Percentiles rank a stretch among this genome's conserved stretches.
Evolutionary conservation across 2,888 invertebrate genomes (phyloP).

Genomic region (Drosophila austrosaltans): DNA sequence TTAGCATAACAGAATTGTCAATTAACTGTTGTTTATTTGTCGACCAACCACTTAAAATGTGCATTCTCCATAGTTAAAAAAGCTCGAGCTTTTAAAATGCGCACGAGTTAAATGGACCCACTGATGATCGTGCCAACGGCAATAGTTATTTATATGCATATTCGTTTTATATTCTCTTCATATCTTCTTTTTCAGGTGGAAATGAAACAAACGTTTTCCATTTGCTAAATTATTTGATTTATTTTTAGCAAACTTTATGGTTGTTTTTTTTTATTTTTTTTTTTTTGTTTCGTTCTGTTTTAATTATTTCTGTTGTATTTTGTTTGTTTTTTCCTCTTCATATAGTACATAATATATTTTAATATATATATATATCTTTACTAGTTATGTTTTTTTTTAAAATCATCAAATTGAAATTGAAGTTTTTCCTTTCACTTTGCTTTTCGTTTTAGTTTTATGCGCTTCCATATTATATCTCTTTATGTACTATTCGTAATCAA

Average conservation of each 20-base stretch:
- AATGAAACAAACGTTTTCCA: conserved; percentile 39
- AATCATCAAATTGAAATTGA: conserved; percentile 68
- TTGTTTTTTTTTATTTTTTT: conserved; percentile 43
- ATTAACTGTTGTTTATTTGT: conserved; percentile 24
- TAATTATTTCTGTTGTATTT: conserved; percentile 50
- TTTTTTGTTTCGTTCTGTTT: conserved; percentile 34
- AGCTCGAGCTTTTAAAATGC: background rate
- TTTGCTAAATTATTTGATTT: conserved; percentile 74
- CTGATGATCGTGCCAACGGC: background rate
- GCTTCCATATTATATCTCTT: conserved; percentile 29
- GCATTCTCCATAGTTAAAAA: conserved; percentile 1
- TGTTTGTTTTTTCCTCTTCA: conserved; percentile 53
- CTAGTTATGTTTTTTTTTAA: conserved; percentile 60
- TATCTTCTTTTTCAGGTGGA: too few species aligned
- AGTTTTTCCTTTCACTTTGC: conserved; percentile 30
- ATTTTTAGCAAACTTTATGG: conserved; percentile 71
- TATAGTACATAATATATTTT: conserved; percentile 62
- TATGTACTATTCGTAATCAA: conserved; percentile 7
- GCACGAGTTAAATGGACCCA: background rate
- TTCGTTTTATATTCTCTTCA: too few species aligned
- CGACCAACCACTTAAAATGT: conserved; percentile 6
- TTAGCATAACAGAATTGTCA: conserved; percentile 19
- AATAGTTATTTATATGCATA: background rate
- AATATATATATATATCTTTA: conserved; percentile 59
- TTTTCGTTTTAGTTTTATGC: conserved; percentile 21